Base-by-base conservation (phyloP, 2,888 invertebrate genomes). In the Aspidiotus rigidus region DNA sequence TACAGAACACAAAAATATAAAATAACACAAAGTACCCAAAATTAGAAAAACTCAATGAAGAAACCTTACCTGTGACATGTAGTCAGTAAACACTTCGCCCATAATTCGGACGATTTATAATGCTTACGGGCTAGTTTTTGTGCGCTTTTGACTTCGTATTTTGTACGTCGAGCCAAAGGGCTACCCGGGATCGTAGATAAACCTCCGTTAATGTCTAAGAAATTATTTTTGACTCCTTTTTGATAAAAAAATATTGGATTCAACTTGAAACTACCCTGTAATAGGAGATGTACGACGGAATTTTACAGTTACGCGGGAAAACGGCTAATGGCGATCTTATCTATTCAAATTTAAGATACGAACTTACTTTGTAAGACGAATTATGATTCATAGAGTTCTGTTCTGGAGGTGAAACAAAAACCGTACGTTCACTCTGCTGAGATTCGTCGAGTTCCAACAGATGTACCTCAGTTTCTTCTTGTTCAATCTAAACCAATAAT, bases 381-480 rank as follows among this genome's bases (percentile, higher is more conserved):
- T 71, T 72, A 62, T 63, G 53, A 11, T 71, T 70, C 7, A 72
- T 66, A 41, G 75, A 76, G 49, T 78, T 77, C 9, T 86, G 87
- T 77, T 97, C 96, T 0, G 98, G 97, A 28, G 97, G 94, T 76
- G 93, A 83, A 73, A 99, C 91, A 77, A 94, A 94, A 71, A 97
- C 94, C 13, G 97, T 97, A 72, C 93, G 82, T 79, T 98, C 97
- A 74, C 88, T 89, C 71, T 83, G 85, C 75, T 89, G 87, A 44
- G 85, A 85, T 77, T 84, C 84, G 75, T 93, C 93, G 74, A 88
- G 81, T 75, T 95, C 95, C 54, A 97, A 82, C 72, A 97, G 80
- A 72, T 84, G 83, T 57, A 86, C 81, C 70, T 79, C 80, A 60
- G 75, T 75, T 73, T 84, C 84, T 74, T 86, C 85, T 41, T 73